A percentile compares a stretch with the other conserved stretches of the same genome.
phyloP scores from a whole-genome alignment of 2,797 vertebrate species.

The Spheniscus humboldti region DNA sequence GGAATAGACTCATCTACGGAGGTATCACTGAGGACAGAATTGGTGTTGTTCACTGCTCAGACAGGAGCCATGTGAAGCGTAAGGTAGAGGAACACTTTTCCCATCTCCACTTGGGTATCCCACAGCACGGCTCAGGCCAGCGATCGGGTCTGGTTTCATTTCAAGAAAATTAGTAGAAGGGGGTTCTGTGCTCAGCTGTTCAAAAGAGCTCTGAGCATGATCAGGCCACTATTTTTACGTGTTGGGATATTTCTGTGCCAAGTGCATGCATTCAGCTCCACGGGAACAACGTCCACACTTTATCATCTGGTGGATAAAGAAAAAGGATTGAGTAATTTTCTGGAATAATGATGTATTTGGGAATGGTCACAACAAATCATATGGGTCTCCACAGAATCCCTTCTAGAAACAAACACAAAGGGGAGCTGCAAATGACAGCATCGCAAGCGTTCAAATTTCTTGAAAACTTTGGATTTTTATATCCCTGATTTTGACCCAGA shows the following conservation, averaged over 20 bases:
- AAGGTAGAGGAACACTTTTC: not conserved
- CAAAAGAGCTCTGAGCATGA: not conserved
- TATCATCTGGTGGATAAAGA: not conserved
- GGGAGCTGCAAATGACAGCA: not conserved
- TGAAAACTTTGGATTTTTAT: not conserved
- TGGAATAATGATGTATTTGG: not conserved
- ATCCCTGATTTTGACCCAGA: not conserved
- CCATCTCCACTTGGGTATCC: not conserved
- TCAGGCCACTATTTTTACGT: not conserved
- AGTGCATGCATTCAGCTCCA: fast-evolving
- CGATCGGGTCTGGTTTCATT: not conserved
- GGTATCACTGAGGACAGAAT: not conserved
- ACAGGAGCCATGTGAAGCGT: not conserved
- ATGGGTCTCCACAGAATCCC: not conserved
- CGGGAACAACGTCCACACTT: not conserved
- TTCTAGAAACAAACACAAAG: slow-evolving; percentile 40
- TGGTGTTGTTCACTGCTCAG: not conserved
- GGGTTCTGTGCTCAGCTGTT: not conserved
- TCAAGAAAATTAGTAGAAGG: not conserved
- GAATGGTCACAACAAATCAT: not conserved
- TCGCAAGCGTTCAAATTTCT: not conserved
- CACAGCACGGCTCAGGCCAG: not conserved
- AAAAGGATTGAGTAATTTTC: not conserved
- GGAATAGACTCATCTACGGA: not conserved
- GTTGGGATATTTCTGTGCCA: not conserved